phyloP scores from a whole-genome alignment of 2,113 vertebrate species.

The Helogale parvula region DNA sequence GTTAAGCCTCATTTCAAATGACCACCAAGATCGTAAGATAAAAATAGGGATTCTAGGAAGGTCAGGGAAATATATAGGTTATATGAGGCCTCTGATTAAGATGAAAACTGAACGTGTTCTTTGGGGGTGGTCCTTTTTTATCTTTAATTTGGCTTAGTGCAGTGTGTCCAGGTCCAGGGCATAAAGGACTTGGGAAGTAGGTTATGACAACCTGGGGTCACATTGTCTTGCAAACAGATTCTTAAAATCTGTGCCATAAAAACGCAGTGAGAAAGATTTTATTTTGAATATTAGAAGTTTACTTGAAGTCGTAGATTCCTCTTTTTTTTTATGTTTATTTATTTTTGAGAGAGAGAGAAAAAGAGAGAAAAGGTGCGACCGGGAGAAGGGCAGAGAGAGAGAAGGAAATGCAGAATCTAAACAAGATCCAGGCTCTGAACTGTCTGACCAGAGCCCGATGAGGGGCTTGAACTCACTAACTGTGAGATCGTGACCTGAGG shows the following conservation, averaged over 20 bases:
- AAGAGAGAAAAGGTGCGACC: no score
- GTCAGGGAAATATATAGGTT: neutral
- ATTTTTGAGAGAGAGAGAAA: no score
- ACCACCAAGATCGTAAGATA: neutral
- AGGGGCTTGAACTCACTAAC: no score
- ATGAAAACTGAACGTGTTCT: neutral
- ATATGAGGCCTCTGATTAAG: neutral
- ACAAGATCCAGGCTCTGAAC: no score
- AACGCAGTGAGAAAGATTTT: neutral
- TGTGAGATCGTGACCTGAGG: no score
- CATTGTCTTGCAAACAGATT: neutral
- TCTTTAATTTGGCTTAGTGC: neutral
- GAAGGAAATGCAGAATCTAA: no score
- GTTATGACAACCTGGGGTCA: neutral
- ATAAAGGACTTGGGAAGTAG: neutral
- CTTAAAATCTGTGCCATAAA: slow-evolving; percentile 21
- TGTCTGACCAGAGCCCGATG: no score
- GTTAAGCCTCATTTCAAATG: neutral
- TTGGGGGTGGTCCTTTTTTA: neutral
- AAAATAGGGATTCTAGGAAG: neutral
- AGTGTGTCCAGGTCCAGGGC: neutral
- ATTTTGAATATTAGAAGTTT: slow-evolving; percentile 18
- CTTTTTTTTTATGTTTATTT: neutral
- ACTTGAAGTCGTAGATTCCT: neutral
- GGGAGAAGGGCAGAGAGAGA: no score